phyloP scores from a whole-genome alignment of 2,797 vertebrate genomes.

The Limnodromus scolopaceus region DNA sequence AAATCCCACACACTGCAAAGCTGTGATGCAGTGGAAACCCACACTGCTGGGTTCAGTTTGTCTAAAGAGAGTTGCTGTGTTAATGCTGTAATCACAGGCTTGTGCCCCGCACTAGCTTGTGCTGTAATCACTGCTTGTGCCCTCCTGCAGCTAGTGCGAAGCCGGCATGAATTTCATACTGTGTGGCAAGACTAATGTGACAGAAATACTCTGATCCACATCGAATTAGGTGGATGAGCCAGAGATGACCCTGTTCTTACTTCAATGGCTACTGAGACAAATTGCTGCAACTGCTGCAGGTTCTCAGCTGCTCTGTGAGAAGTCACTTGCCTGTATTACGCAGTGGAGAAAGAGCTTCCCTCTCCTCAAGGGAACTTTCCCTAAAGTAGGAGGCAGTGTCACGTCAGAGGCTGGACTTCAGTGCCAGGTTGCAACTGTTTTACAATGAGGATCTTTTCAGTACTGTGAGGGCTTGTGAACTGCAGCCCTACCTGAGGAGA shows the following conservation, averaged over 20 bases:
- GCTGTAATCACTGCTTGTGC: neutral
- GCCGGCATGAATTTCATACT: neutral
- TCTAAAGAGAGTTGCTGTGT: neutral
- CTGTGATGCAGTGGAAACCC: neutral
- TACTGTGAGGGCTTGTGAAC: neutral
- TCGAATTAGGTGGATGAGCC: neutral
- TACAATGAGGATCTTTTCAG: neutral
- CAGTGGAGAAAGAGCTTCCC: neutral
- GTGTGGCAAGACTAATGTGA: neutral
- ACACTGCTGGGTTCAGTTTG: neutral
- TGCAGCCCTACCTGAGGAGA: neutral
- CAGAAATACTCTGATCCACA: neutral
- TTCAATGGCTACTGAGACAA: neutral
- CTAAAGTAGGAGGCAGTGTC: neutral
- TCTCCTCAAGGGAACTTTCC: neutral
- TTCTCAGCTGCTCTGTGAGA: neutral
- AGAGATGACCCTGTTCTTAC: neutral
- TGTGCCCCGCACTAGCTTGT: too few species aligned
- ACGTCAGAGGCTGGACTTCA: neutral
- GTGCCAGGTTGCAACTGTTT: neutral
- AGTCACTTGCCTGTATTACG: neutral
- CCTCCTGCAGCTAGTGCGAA: neutral
- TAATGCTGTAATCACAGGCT: neutral
- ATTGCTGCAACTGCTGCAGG: neutral
- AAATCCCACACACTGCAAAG: neutral